Base-by-base conservation (phyloP, 1,140 invertebrate species). In the Drosophila lacteicornis region DNA sequence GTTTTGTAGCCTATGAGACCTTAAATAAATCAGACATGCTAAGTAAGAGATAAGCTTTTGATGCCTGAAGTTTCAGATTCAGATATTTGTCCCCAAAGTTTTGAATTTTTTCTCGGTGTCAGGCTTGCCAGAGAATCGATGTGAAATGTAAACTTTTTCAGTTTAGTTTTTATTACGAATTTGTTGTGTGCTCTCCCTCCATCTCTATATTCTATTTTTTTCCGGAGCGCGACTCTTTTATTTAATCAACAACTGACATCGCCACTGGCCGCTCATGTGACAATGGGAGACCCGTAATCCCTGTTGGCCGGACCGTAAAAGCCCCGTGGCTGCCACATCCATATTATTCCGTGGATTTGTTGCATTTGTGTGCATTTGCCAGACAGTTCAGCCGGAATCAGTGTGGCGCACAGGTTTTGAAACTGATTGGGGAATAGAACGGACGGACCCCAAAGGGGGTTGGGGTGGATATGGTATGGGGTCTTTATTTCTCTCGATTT, bases 311-410 rank as follows among this genome's bases (percentile, higher is more conserved):
- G 73, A 78, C 61, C 77, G 77, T 75, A 63, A 84, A 87, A 87
- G 77, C 84, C 82, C 67, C 69, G 50, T 73, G 79, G 79, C 80
- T 65, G 82, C 69, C 84, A 79, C 73, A 80, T 78, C 58, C 80
- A 88, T 79, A 88, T 88, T 87, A 87, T 88, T 80, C 80, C 80
- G 69, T 80, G 82, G 84, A 88, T 87, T 88, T 87, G 80, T 88
- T 83, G 80, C 77, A 88, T 88, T 83, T 80, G 63, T 79, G 81
- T 77, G 75, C 75, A 77, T 74, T 80, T 74, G 61, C 27, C 47
- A 67, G 75, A 51, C 80, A 83, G 61, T 75, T 55, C 45, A 56
- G 22, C 15, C 60, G 67, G 75, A 85, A 85, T 70, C 79, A 67
- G 75, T 63, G 83, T 61, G 78, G 59, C 50, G 74, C 73, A 69